These are phyloP conservation scores for Thalassoma bifasciatum DNA, from an alignment of 2,113 vertebrate genomes.

Conservation along the genomic window DNA sequence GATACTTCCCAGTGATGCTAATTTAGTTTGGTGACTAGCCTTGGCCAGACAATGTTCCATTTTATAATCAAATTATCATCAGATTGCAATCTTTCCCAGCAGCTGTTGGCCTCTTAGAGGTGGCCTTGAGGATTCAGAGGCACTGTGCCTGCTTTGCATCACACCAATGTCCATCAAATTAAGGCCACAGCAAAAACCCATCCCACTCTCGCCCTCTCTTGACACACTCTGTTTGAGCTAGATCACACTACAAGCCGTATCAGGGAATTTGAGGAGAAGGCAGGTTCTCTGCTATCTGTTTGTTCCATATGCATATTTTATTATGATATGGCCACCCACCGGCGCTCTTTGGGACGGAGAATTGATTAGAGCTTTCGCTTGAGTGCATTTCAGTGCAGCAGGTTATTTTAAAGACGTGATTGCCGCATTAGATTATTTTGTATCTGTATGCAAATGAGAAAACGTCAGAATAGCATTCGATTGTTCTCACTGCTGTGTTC, in stretches of 20 bases:
- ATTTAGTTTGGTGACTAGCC: neutral
- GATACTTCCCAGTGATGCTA: neutral
- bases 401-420: conserved; percentile 29
- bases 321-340: neutral
- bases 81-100: conserved; percentile 33
- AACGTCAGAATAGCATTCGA: neutral
- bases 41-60: neutral
- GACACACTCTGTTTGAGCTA: neutral
- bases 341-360: neutral
- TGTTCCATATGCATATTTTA: conserved; percentile 24
- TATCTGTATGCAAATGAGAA: conserved; percentile 20
- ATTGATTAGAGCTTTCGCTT: conserved; percentile 33
- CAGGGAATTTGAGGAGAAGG: conserved; percentile 20
- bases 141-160: conserved; percentile 21
- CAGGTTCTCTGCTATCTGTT: neutral
- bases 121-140: conserved; percentile 30
- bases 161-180: conserved; percentile 40
- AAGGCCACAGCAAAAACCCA: conserved; percentile 25
- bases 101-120: conserved; percentile 33
- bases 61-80: conserved; percentile 31
- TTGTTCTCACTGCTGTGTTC: neutral
- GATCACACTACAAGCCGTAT: conserved; percentile 14
- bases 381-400: conserved; percentile 11
- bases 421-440: conserved; percentile 5
- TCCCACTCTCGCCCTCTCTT: neutral